phyloP scores from a whole-genome alignment of 2,888 invertebrate genomes.

The Heliconius aoede region DNA sequence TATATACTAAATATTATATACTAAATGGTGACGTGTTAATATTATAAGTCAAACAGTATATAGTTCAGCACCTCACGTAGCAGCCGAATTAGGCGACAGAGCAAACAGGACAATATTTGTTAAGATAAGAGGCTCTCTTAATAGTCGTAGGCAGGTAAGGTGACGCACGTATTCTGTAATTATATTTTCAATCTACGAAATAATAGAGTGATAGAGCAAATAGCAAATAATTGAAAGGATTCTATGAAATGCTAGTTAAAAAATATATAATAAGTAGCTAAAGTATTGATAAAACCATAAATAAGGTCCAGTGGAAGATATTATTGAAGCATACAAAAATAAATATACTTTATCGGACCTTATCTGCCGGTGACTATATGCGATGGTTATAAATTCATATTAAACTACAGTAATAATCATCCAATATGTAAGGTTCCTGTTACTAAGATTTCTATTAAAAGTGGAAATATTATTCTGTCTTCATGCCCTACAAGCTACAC shows the following conservation, averaged over 20 bases:
- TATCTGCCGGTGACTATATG: too few species aligned
- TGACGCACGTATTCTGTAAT: constrained; percentile 43
- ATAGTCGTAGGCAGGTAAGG: constrained; percentile 58
- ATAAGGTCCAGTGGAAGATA: too few species aligned
- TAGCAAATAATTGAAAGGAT: constrained; percentile 15
- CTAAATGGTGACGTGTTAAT: not conserved
- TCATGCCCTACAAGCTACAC: too few species aligned
- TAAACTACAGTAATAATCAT: too few species aligned
- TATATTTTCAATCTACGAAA: constrained; percentile 21
- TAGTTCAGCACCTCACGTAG: constrained; percentile 60
- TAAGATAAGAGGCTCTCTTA: constrained; percentile 59
- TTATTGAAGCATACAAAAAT: too few species aligned
- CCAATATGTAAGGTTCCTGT: too few species aligned
- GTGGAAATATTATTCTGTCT: too few species aligned
- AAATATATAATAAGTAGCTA: too few species aligned
- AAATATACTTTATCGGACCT: too few species aligned
- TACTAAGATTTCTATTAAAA: too few species aligned
- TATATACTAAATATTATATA: not conserved
- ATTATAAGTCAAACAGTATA: constrained; percentile 21
- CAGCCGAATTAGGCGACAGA: constrained; percentile 61
- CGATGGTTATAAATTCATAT: too few species aligned
- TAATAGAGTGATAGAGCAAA: not conserved
- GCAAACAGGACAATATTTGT: constrained; percentile 71
- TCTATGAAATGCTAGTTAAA: not conserved
- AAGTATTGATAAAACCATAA: too few species aligned